Evolutionary conservation across 2,888 invertebrate genomes (phyloP), one percentile per base, ranked within the genome.

Genomic region (Dynastes hyllus): DNA sequence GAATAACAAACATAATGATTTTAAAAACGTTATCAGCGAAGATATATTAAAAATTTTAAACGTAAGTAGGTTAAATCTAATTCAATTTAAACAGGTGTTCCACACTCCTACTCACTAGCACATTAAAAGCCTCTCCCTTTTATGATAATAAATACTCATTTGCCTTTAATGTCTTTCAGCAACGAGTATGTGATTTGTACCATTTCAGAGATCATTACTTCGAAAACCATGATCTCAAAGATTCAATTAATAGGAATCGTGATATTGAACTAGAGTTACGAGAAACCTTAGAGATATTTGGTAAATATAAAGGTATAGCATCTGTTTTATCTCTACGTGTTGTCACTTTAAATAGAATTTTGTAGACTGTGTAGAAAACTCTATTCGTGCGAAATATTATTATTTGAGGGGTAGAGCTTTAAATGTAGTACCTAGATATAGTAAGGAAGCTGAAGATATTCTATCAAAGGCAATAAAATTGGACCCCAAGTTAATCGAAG

Each of bases 401-500:
- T 95, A 93, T 86, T 89, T 95, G 82, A 93, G 93, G 85, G 97
- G 96, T 0, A 91, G 92, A 83, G 92, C 94, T 29, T 91, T 95
- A 82, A 97, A 97, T 88, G 93, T 95, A 0, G 89, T 91, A 37
- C 91, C 93, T 0, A 91, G 91, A 50, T 95, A 93, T 85, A 93
- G 93, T 84, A 91, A 92, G 16, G 91, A 93, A 84, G 95, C 95
- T 0, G 93, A 94, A 80, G 94, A 94, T 84, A 91, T 93, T 71
- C 90, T 97, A 66, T 94, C 95, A 70, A 95, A 95, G 87, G 94
- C 97, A 2, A 94, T 97, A 0, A 97, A 97, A 87, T 89, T 97
- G 58, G 94, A 96, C 86, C 96, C 96, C 0, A 94, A 93, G 83
- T 88, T 95, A 77, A 92, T 95, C 0, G 94, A 94, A 76, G 96